Evolutionary conservation across 2,113 vertebrate genomes (phyloP).

Genomic region (Paramisgurnus dabryanus): DNA sequence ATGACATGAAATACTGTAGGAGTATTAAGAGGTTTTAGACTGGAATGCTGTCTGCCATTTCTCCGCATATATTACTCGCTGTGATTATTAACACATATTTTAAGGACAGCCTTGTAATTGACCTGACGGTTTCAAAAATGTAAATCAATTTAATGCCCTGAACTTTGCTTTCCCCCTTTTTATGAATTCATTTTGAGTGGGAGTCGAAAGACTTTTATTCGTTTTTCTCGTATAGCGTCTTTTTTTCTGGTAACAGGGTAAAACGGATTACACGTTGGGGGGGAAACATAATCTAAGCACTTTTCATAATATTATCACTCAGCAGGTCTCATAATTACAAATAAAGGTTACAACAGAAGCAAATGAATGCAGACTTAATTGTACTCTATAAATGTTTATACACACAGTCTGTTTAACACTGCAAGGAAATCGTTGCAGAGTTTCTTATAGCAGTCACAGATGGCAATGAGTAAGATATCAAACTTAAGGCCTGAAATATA

Average conservation of each 20-base stretch:
- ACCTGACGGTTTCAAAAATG: conserved; percentile 58
- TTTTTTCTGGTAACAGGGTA: conserved; percentile 25
- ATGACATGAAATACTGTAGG: conserved; percentile 58
- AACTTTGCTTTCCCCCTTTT: conserved; percentile 39
- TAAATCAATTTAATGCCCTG: conserved; percentile 59
- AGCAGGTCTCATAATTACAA: conserved; percentile 9
- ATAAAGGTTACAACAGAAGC: conserved; percentile 6
- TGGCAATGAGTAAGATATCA: conserved; percentile 31
- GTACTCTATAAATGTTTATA: neutral
- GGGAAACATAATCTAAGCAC: neutral
- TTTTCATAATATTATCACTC: neutral
- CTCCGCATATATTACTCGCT: conserved; percentile 57
- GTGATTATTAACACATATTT: conserved; percentile 65
- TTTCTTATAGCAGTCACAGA: conserved; percentile 23
- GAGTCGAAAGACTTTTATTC: conserved; percentile 8
- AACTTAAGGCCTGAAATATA: conserved; percentile 29
- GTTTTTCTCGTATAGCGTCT: neutral
- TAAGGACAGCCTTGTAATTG: conserved; percentile 61
- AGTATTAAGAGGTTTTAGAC: conserved; percentile 60
- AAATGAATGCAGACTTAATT: conserved; percentile 13
- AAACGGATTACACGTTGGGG: conserved; percentile 15
- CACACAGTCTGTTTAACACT: neutral
- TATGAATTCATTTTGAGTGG: conserved; percentile 35
- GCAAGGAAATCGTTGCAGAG: neutral
- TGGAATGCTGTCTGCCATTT: conserved; percentile 60